Base-by-base conservation (phyloP, 1,140 invertebrate species). In the Aricia agestis region DNA sequence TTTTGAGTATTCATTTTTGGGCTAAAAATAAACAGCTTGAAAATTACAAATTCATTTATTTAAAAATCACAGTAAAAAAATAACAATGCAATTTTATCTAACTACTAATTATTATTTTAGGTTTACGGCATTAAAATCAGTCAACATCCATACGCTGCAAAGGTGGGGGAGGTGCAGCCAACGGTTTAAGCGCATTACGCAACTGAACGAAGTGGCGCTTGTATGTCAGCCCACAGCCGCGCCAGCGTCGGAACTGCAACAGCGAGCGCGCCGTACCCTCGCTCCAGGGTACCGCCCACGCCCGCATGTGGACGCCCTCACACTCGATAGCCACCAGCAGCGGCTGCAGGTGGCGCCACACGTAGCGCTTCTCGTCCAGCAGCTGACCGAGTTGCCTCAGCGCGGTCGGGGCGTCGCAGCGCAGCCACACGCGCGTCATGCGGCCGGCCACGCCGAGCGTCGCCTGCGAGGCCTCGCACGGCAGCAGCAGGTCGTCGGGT, bases 151-250 rank as follows among this genome's bases (percentile, higher is more conserved):
- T 68, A 66, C 66, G 57, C 59, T 66, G 73, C 59, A 65, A 68
- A 66, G 72, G 71, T 58, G n/a, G 42, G 52, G 59, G 67, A 52
- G 63, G 70, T 58, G 68, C 57, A 36, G 71, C 73, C 59, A 66
- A 74, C 66, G 67, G 67, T 66, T 67, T 61, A 52, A 80, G 61
- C 65, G 77, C 74, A 17, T 75, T 78, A 31, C 83, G 77, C 58
- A 99, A 94, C 82, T 95, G 94, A n/a, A 98, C 87, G 87, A 98
- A 99, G 76, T 95, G 94, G 75, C 96, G 94, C 89, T 99, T 99
- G 89, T 99, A 99, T 85, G 98, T 97, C 42, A 99, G 88, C 73
- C 98, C 98, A 93, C 98, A 98, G 72, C 98, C 98, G 93, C 98
- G 96, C 6, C 97, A 98, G n/a, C 98, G 92, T 42, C 98, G 94